These are phyloP conservation scores for Tenthredo livida DNA, from an alignment of 2,888 invertebrate genomes.

Conservation along the genomic window DNA sequence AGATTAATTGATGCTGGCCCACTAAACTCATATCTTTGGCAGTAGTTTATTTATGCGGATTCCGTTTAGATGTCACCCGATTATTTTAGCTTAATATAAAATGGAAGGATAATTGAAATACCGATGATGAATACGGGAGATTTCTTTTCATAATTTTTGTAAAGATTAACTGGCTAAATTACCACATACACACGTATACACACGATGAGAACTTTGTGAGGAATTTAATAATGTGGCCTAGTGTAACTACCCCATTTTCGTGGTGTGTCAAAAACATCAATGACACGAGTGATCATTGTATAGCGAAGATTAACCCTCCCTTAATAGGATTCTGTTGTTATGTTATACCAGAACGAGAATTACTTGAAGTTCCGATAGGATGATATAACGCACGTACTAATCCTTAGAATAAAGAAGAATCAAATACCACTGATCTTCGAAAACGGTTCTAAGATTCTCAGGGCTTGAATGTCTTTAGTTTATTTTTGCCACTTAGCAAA, in stretches of 20 bases:
- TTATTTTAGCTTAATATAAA: background rate
- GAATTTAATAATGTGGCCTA: background rate
- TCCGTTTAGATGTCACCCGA: background rate
- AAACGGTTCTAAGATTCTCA: background rate
- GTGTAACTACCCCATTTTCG: background rate
- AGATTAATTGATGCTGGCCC: conserved; percentile 49
- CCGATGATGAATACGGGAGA: background rate
- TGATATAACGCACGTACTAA: background rate
- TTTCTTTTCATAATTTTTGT: background rate
- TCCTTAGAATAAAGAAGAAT: background rate
- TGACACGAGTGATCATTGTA: background rate
- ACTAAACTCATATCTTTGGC: conserved; percentile 48
- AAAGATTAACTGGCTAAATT: background rate
- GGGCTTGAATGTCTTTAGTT: background rate
- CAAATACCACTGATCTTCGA: background rate
- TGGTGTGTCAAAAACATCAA: background rate
- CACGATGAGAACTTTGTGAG: background rate
- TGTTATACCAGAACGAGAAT: background rate
- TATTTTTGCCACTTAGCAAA: background rate
- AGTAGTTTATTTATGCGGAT: conserved; percentile 32
- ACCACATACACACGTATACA: background rate
- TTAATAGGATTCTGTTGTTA: background rate
- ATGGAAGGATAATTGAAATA: background rate
- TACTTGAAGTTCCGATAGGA: background rate
- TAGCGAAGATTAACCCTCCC: background rate